Conservation (phyloP, 2,888 invertebrate species). For the Steinernema carpocapsae region DNA sequence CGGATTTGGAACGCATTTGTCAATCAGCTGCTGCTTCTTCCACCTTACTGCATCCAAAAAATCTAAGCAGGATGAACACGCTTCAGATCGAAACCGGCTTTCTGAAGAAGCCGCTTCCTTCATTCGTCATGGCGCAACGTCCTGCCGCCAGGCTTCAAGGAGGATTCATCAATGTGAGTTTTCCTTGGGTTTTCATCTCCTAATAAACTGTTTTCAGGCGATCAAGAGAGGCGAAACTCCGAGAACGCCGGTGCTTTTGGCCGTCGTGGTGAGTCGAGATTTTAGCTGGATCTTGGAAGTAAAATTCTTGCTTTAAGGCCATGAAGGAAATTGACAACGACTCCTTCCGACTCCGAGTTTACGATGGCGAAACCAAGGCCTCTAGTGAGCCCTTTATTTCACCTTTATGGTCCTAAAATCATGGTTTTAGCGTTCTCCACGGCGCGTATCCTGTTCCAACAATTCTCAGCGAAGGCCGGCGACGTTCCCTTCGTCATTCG, state of each 20-base stretch:
- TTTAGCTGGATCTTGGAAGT: background rate
- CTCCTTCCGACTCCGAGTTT: slow-evolving; percentile 2
- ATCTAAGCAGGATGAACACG: no score
- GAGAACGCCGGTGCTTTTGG: background rate
- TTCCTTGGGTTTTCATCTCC: background rate
- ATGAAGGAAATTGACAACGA: background rate
- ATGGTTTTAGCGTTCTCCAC: slow-evolving; percentile 4
- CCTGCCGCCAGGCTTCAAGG: background rate
- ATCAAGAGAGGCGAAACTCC: background rate
- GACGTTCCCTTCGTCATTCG: slow-evolving; percentile 12
- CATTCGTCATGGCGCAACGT: no score
- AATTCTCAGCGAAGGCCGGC: background rate
- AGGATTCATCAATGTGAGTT: slow-evolving; percentile 4
- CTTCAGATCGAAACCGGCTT: no score
- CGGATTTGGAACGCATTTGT: no score
- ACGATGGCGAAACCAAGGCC: background rate
- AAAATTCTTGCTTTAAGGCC: background rate
- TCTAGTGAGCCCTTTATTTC: background rate
- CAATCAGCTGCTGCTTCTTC: no score
- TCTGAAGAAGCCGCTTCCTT: no score
- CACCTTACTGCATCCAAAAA: no score
- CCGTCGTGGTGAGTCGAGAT: background rate
- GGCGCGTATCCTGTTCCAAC: background rate
- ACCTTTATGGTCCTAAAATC: background rate
- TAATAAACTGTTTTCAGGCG: background rate